Percentiles rank a stretch among this genome's conserved stretches.
phyloP scores from a whole-genome alignment of 2,113 vertebrate genomes.

The Laticauda laticaudata region DNA sequence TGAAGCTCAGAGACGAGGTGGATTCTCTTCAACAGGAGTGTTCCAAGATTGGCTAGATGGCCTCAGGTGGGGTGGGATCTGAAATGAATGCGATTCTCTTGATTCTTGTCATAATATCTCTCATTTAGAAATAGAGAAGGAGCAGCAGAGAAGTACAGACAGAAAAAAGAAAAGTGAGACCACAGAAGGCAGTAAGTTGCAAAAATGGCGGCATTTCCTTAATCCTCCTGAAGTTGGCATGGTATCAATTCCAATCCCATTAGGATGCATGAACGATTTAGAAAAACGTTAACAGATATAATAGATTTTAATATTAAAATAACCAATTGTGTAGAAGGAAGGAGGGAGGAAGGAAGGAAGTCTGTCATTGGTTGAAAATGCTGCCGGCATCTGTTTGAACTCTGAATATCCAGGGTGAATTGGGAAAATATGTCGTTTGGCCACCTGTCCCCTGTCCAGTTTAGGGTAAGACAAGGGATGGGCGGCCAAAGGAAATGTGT shows the following conservation, averaged over 20 bases:
- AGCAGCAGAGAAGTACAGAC: constrained; percentile 19
- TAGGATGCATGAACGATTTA: background rate
- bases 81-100: background rate
- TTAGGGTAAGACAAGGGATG: too few relatives aligned
- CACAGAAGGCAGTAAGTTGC: background rate
- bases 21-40: background rate
- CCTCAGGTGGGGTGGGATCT: constrained; percentile 46
- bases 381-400: background rate
- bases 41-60: background rate
- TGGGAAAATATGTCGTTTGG: background rate
- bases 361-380: background rate
- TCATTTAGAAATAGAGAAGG: constrained; percentile 38
- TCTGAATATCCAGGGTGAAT: background rate
- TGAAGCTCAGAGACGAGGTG: background rate
- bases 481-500: too few relatives aligned
- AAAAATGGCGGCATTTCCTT: background rate
- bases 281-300: background rate
- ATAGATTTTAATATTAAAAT: background rate
- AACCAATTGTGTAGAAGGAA: background rate
- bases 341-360: background rate
- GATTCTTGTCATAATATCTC: constrained; percentile 60
- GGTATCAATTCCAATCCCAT: background rate
- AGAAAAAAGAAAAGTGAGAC: constrained; percentile 1
- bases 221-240: background rate
- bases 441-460: background rate